Evolutionary conservation across 2,797 vertebrate species (phyloP), one percentile per base, ranked within the genome.

Genomic region (Tiaroga cobitis): DNA sequence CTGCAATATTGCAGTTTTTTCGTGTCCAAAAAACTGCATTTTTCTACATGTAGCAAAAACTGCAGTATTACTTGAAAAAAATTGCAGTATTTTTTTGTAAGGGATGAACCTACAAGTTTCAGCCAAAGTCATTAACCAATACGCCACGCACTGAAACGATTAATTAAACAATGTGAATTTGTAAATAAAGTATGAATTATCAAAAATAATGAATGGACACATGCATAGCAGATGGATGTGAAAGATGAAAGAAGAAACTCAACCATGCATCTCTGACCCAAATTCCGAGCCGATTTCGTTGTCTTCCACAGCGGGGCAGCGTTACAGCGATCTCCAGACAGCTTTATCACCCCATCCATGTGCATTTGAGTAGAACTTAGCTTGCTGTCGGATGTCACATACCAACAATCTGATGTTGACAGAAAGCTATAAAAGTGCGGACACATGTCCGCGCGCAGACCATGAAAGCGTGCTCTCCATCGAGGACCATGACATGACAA

Each of bases 381-480:
- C 90, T 93, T 91, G 89, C 82, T 86, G 88, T 90, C 92, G 90
- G 93, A 89, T 94, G 95, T 95, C 95, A 90, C 93, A 93, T 84
- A 90, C 87, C 90, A 89, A 91, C 92, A 90, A 92, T 92, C 93
- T 94, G 93, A 94, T 95, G 92, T 89, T 88, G 91, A 87, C 69
- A 43, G 59, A 74, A 83, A 90, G 92, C 89, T 94, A 92, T 94
- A 92, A 91, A 90, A 94, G 93, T 92, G 88, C 87, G 75, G 61
- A 87, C 78, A 85, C 85, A 90, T 90, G 87, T 88, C 67, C 49
- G 80, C 72, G 86, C 74, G 59, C 80, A 80, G 84, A 83, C 41
- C 81, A 70, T 74, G 83, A 85, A 90, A 90, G 90, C 89, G 85
- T 51, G 84, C 59, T 34, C 73, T 37, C 56, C 63, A 72, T 21